Conservation (phyloP, 1,140 invertebrate genomes). For the Vanessa tameamea region DNA sequence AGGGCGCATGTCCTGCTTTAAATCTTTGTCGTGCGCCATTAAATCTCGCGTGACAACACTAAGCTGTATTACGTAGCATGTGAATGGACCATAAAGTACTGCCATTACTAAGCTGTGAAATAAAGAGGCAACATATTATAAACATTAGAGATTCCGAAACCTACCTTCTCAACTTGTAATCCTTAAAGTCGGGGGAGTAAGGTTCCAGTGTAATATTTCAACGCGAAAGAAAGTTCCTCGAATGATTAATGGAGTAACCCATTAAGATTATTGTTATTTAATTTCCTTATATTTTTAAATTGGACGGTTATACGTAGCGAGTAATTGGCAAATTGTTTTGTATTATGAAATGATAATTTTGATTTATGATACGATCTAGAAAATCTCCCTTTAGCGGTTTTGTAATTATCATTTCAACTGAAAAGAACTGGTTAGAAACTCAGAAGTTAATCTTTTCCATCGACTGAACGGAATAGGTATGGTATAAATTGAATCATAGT, state of each 20-base stretch:
- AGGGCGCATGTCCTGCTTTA: constrained; percentile 12
- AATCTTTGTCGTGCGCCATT: constrained; percentile 12
- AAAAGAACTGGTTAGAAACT: no score
- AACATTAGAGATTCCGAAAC: constrained; percentile 20
- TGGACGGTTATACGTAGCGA: neutral
- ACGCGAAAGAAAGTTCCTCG: neutral
- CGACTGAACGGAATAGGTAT: no score
- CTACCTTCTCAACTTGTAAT: constrained; percentile 14
- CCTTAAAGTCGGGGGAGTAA: constrained; percentile 4
- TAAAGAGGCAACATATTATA: constrained; percentile 16
- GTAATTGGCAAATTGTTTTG: neutral
- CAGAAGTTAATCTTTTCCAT: no score
- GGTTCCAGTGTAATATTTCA: constrained; percentile 2
- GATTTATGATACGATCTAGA: neutral
- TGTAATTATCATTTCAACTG: no score
- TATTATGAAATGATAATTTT: neutral
- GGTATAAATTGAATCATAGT: no score
- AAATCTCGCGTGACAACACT: constrained; percentile 17
- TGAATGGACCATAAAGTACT: constrained; percentile 15
- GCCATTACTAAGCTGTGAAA: constrained; percentile 22
- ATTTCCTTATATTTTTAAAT: constrained; percentile 2
- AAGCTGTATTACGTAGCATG: constrained; percentile 14
- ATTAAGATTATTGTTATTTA: constrained; percentile 16
- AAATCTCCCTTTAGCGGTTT: no score
- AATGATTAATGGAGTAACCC: constrained; percentile 18